Evolutionary conservation across 2,888 invertebrate species (phyloP).

Genomic region (Fragum fragum): DNA sequence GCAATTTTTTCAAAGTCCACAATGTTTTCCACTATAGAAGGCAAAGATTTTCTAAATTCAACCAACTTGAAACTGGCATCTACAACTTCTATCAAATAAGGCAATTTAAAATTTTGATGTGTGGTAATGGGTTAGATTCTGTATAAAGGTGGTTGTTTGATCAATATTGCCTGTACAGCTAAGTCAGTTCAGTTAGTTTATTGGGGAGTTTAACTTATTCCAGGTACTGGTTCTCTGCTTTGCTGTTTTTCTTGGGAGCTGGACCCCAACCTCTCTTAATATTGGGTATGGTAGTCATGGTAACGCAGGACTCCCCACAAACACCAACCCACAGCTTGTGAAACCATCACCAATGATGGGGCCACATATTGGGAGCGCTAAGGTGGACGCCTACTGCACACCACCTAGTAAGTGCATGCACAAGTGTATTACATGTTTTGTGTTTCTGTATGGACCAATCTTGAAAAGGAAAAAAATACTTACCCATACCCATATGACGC

Average conservation of each 20-base stretch:
- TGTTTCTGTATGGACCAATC: too few relatives aligned
- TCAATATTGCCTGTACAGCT: too few relatives aligned
- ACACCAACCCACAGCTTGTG: conserved; percentile 73
- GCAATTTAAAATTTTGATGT: too few relatives aligned
- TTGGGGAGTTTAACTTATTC: conserved; percentile 37
- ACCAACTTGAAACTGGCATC: too few relatives aligned
- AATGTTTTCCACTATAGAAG: too few relatives aligned
- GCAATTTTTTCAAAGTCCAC: too few relatives aligned
- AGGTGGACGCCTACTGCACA: conserved; percentile 79
- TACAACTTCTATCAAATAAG: too few relatives aligned
- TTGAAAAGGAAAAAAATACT: too few relatives aligned
- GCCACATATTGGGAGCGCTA: conserved; percentile 76
- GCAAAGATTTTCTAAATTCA: too few relatives aligned
- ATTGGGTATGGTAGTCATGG: conserved; percentile 78
- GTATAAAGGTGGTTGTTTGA: neutral
- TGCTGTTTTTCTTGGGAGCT: conserved; percentile 86
- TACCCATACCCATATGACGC: too few relatives aligned
- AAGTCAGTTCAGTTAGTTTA: neutral
- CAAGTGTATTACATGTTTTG: too few relatives aligned
- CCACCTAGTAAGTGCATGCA: conserved; percentile 80
- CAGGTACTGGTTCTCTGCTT: conserved; percentile 85
- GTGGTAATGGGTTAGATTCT: too few relatives aligned
- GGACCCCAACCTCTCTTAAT: conserved; percentile 84
- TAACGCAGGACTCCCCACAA: conserved; percentile 54
- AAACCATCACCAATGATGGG: conserved; percentile 76